Base-by-base conservation (phyloP, 2,797 vertebrate genomes). In the Tapirus indicus region DNA sequence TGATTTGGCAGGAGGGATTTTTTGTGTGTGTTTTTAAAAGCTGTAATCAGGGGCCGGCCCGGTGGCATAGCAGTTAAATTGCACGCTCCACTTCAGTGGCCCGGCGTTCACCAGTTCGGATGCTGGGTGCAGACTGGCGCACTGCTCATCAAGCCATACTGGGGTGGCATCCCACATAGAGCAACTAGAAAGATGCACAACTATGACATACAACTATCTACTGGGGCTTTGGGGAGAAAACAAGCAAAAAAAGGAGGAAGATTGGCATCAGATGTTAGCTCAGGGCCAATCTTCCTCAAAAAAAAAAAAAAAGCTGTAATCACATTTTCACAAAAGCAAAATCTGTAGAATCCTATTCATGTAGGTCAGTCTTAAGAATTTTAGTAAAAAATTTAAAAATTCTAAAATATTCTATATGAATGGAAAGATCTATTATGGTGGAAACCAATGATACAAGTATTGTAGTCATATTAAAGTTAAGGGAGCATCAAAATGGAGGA, bases 311-410 rank as follows among this genome's bases (percentile, higher is more conserved):
- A 93, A 58, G 47, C 47, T 47, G 47, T 47, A 47, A 47, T 77
- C 13, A 27, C 1, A 56, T 90, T 92, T 95, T 89, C 8, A 95
- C 20, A 86, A 78, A 93, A 83, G 29, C 35, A 92, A 90, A 86
- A 88, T 80, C 35, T 90, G n/a, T 4, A 60, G 60, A 79, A 91
- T 95, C 11, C 56, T 35, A 87, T 23, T 52, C 74, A 32, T 18
- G 1, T 69, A 88, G 4, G 7, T 4, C 7, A 56, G 23, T 69
- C 29, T 86, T 91, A 66, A 64, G 18, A 88, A 84, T 94, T 89
- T 86, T 71, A 91, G 10, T 75, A 78, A 95, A 92, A 84, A 85
- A 25, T 35, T 49, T 60, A 56, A 82, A 56, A 29, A 25, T 6
- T 38, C 2, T 56, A 69, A 83, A 80, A 84, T 94, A 77, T 78